A percentile compares a stretch with the other conserved stretches of the same genome.
Evolutionary conservation across 1,140 invertebrate genomes (phyloP).

Genomic region (Amphibalanus amphitrite): DNA sequence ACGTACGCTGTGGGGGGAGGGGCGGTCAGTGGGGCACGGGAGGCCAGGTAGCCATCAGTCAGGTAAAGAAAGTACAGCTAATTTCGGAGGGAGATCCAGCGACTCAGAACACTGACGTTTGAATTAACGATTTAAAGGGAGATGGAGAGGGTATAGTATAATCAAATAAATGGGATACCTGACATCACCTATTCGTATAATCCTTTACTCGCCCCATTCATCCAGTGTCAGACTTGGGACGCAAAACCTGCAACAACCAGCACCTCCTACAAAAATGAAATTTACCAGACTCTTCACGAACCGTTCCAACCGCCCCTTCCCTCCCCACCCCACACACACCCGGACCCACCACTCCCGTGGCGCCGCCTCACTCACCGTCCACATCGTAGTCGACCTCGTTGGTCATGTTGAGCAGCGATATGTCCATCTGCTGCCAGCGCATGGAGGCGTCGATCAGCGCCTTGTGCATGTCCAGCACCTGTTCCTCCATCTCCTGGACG

Average conservation of each 20-base stretch:
- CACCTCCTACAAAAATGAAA: conserved; percentile 7
- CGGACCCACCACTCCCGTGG: not conserved
- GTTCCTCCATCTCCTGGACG: conserved; percentile 85
- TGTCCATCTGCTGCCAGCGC: too few species aligned
- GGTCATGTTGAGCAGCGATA: too few species aligned
- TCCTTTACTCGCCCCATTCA: not conserved
- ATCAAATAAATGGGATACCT: conserved; percentile 7
- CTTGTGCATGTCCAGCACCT: conserved; percentile 84
- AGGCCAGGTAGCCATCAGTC: not conserved
- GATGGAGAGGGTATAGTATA: not conserved
- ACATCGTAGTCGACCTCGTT: too few species aligned
- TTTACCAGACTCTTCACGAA: not conserved
- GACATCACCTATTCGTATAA: conserved; percentile 4
- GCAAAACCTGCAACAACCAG: too few species aligned
- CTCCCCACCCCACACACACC: not conserved
- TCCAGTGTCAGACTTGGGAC: too few species aligned
- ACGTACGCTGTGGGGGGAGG: conserved; percentile 53
- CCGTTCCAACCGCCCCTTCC: not conserved
- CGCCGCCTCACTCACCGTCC: conserved; percentile 43
- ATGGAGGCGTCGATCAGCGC: conserved; percentile 51
- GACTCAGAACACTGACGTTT: conserved; percentile 1
- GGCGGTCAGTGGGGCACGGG: conserved; percentile 17
- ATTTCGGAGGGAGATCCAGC: conserved; percentile 6
- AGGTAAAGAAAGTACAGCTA: conserved; percentile 9
- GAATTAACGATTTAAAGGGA: conserved; percentile 5